phyloP scores from a whole-genome alignment of 2,113 vertebrate species.

The Alces alces region DNA sequence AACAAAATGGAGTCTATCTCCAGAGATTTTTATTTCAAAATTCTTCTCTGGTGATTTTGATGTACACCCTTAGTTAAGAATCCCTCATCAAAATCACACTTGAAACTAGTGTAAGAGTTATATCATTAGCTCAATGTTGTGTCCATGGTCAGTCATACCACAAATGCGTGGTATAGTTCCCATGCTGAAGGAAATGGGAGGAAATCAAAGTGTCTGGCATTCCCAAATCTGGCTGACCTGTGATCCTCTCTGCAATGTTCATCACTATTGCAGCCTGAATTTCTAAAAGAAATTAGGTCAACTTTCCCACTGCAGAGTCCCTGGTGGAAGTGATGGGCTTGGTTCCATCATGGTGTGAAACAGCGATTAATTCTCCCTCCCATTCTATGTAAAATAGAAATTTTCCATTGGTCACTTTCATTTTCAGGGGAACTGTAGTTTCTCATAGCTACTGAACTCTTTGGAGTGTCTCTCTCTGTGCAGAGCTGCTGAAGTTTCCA shows the following conservation, averaged over 20 bases:
- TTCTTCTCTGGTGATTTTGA: neutral
- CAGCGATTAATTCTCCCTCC: neutral
- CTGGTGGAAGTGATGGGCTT: neutral
- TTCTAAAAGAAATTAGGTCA: neutral
- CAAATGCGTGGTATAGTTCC: neutral
- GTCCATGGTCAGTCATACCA: neutral
- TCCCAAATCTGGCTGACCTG: neutral
- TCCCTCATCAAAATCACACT: neutral
- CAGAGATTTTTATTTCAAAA: neutral
- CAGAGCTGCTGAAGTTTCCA: neutral
- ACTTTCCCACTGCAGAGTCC: neutral
- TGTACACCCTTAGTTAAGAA: neutral
- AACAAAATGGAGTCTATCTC: neutral
- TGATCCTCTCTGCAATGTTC: neutral
- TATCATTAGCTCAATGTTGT: neutral
- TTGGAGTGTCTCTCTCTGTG: neutral
- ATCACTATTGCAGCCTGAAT: neutral
- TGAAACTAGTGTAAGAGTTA: neutral
- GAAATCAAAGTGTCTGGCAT: neutral
- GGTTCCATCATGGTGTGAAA: neutral
- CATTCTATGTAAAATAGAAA: neutral
- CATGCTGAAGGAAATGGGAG: neutral
- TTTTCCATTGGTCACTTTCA: neutral
- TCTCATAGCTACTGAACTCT: neutral
- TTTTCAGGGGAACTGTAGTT: neutral